A percentile compares a stretch with the other conserved stretches of the same genome.
phyloP scores from a whole-genome alignment of 2,888 invertebrate genomes.

The Mactromeris polynyma region DNA sequence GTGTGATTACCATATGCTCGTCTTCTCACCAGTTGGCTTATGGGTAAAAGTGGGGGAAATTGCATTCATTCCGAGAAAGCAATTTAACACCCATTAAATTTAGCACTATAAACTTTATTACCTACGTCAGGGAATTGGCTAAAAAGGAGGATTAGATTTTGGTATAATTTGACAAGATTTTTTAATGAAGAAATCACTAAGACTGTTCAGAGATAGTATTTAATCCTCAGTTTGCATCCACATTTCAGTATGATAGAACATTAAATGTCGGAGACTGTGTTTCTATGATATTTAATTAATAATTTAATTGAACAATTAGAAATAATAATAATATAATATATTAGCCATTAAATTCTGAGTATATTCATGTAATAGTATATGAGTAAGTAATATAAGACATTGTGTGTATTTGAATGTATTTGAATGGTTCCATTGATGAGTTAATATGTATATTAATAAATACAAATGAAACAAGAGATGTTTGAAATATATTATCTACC shows the following conservation, averaged over 20 bases:
- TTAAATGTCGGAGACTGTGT: neutral
- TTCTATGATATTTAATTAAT: neutral
- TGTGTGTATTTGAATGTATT: no score
- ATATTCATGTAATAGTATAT: no score
- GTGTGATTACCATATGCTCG: neutral
- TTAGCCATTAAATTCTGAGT: no score
- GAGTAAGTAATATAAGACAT: no score
- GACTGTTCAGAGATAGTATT: neutral
- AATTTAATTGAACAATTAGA: no score
- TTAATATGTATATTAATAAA: no score
- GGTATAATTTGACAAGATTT: neutral
- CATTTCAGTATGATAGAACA: neutral
- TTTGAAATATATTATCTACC: no score
- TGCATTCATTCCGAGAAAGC: neutral
- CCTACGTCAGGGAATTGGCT: neutral
- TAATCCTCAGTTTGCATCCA: neutral
- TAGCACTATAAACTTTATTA: neutral
- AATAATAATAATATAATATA: no score
- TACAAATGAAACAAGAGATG: no score
- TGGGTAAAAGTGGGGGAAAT: neutral
- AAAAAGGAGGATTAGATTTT: neutral
- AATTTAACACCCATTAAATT: neutral
- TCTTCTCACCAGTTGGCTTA: neutral
- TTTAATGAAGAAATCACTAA: neutral
- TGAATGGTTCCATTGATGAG: no score